Base-by-base conservation (phyloP, 2,113 vertebrate species). In the Caracal caracal region DNA sequence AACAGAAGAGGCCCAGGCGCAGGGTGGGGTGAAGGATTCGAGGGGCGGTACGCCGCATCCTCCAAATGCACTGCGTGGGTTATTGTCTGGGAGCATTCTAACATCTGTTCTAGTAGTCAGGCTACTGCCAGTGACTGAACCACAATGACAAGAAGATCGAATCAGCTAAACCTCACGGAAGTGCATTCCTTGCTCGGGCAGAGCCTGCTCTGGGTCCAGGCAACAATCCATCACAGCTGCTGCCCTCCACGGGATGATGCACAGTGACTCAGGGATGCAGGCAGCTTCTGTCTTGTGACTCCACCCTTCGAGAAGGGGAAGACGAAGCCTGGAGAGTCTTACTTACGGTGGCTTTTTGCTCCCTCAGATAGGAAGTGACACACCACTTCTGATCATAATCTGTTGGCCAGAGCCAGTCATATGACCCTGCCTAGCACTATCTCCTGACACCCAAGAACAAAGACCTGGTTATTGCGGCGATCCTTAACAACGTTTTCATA, bases 1-100 rank as follows among this genome's bases (percentile, higher is more conserved):
- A 40, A 20, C 24, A 51, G 35, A 6, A 26, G 43, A 53, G 4
- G 7, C 51, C 16, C 30, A 11, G 51, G 37, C 26, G 7, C 26
- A 4, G 26, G 26, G 11, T 15, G 24, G 35, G 56, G 30, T 26
- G 40, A 66, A 16, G 28, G 47, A 13, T 11, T 9, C 10, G 9
- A 85, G 65, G 16, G 40, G 63, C 0, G 1, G 30, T 24, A 22
- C 35, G 59, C 35, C 6, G 56, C 15, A 8, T n/a, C 43, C 35
- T 24, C 20, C 16, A 10, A 47, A 87, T 30, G 26, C 10, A 43
- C 28, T 0, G 3, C 8, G 63, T 24, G 13, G 8, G 61, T 13
- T 73, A 4, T 40, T 65, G 82, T 66, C 22, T 56, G 7, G 59
- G 75, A 56, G 43, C 30, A n/a, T 30, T 37, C 68, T 16, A 1